These are phyloP conservation scores for Ophiothrix spiculata DNA, from an alignment of 35 echinoderm and acorn worm genomes.

Conservation along the genomic window DNA sequence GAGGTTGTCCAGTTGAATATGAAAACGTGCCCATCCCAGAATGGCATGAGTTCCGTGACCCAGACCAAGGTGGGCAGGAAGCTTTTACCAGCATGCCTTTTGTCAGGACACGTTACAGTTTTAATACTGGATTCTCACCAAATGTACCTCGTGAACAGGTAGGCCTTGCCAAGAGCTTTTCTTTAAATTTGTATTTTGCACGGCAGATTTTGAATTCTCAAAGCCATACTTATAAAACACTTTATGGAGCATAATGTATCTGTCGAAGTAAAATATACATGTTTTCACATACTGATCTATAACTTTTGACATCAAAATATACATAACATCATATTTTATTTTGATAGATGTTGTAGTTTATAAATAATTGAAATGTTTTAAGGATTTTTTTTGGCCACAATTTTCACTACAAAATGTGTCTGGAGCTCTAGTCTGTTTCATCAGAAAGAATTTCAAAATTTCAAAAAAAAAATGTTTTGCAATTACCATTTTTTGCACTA, in stretches of 20 bases:
- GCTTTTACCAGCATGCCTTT: constrained; percentile 70
- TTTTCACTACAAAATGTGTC: neutral
- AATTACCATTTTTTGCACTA: too few relatives aligned
- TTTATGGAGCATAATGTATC: too few relatives aligned
- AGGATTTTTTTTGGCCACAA: neutral
- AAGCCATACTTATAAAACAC: too few relatives aligned
- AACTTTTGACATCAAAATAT: neutral
- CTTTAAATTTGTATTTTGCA: too few relatives aligned
- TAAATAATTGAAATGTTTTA: too few relatives aligned
- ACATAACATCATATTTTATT: too few relatives aligned
- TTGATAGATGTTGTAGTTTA: too few relatives aligned
- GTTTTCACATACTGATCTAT: neutral
- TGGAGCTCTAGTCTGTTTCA: neutral
- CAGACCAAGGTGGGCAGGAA: constrained; percentile 7
- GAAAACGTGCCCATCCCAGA: constrained; percentile 69
- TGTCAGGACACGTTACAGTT: constrained; percentile 71
- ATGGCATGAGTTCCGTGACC: constrained; percentile 29
- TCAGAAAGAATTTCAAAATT: neutral
- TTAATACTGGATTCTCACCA: constrained; percentile 82
- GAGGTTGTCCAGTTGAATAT: constrained; percentile 87
- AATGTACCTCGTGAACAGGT: constrained; percentile 96
- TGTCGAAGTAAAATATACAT: neutral
- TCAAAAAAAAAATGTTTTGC: neutral
- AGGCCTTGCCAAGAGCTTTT: too few relatives aligned
- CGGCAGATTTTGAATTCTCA: neutral